Evolutionary conservation across 2,113 vertebrate species (phyloP).

Genomic region (Phalacrocorax pelagicus): DNA sequence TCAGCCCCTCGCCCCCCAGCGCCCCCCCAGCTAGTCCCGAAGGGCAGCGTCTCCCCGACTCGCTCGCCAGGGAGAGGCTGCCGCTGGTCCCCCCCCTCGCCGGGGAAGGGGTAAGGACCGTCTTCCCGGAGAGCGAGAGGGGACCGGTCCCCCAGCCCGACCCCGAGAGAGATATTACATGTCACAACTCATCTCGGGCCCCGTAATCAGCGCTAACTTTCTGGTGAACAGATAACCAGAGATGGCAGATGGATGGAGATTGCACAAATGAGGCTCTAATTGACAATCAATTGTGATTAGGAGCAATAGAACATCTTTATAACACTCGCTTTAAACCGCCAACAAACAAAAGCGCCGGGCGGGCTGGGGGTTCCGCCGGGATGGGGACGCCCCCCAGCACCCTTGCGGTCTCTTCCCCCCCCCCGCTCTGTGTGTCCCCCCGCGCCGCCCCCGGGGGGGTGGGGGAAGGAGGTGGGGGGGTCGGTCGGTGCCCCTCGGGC

Average conservation of each 20-base stretch:
- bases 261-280: conserved; percentile 80
- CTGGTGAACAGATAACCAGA: conserved; percentile 69
- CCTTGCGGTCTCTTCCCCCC: no score
- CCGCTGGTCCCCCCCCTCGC: background rate
- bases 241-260: conserved; percentile 77
- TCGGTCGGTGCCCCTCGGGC: background rate
- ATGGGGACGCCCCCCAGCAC: background rate
- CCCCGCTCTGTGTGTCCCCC: background rate
- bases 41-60: background rate
- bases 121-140: background rate
- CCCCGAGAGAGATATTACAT: conserved; percentile 65
- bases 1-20: no score
- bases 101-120: background rate
- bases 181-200: conserved; percentile 74
- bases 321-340: conserved; percentile 2
- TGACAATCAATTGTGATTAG: conserved; percentile 84
- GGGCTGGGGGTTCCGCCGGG: background rate
- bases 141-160: conserved; percentile 24
- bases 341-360: background rate
- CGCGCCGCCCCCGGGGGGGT: no score
- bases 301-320: conserved; percentile 72
- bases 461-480: no score
- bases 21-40: background rate
- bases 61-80: background rate
- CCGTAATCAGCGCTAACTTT: conserved; percentile 60